Conservation (phyloP, 2,113 vertebrate genomes). For the Beaufortia kweichowensis region DNA sequence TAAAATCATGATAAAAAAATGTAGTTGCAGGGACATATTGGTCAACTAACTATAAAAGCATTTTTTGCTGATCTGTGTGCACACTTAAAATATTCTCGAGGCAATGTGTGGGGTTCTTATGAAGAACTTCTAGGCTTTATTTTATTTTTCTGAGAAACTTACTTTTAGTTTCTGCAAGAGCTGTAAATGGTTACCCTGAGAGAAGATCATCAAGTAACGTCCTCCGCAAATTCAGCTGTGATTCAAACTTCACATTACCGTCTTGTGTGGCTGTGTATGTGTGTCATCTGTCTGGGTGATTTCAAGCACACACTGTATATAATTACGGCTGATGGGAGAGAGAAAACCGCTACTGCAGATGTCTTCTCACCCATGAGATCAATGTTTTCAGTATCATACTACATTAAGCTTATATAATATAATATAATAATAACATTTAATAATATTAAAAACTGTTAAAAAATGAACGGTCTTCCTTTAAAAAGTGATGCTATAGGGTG, state of each 20-base stretch:
- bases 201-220: no score
- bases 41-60: no score
- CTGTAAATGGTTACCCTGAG: no score
- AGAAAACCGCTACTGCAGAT: not conserved
- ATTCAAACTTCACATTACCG: conserved; percentile 7
- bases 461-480: not conserved
- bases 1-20: no score
- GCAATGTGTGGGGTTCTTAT: no score
- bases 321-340: conserved; percentile 11
- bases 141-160: no score
- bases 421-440: not conserved
- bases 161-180: no score
- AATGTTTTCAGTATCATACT: conserved; percentile 18
- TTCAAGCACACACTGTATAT: conserved; percentile 13
- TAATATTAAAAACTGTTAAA: conserved; percentile 7
- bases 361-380: conserved; percentile 25
- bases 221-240: not conserved
- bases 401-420: not conserved
- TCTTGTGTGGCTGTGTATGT: not conserved
- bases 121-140: no score
- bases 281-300: not conserved
- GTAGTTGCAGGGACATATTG: no score
- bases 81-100: no score
- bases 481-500: not conserved
- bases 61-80: no score